Evolutionary conservation across 2,888 invertebrate species (phyloP).

Genomic region (Camptogramma bilineatum): DNA sequence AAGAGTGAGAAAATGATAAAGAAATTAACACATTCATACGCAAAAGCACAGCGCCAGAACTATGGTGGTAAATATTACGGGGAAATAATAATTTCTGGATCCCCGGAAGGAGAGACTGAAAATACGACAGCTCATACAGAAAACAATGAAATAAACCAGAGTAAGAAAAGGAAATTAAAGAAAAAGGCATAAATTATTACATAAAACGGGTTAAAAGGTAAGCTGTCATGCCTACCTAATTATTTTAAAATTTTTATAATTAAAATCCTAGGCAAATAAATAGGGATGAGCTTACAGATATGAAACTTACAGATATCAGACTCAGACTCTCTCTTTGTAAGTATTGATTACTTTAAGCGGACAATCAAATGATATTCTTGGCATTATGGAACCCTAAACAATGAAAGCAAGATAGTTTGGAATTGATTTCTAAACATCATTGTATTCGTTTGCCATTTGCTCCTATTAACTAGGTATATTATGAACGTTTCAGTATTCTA

Average conservation of each 20-base stretch:
- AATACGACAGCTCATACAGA: neutral
- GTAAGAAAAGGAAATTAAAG: constrained; percentile 1
- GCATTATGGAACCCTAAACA: neutral
- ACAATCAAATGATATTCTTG: neutral
- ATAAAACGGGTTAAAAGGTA: constrained; percentile 5
- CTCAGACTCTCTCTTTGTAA: too few relatives aligned
- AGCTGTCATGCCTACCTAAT: neutral
- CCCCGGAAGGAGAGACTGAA: neutral
- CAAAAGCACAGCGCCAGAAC: constrained; percentile 42
- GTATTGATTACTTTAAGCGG: too few relatives aligned
- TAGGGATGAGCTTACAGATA: too few relatives aligned
- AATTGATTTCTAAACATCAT: constrained; percentile 3
- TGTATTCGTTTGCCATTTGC: neutral
- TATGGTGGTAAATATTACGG: constrained; percentile 42
- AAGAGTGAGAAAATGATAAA: constrained; percentile 64
- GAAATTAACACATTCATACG: constrained; percentile 57
- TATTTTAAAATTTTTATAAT: too few relatives aligned
- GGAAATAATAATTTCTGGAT: constrained; percentile 27
- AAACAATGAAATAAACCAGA: neutral
- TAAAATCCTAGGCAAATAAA: too few relatives aligned
- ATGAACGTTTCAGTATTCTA: too few relatives aligned
- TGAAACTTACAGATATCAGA: too few relatives aligned
- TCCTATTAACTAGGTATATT: neutral
- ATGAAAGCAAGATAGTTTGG: neutral
- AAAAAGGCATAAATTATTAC: neutral